Evolutionary conservation across 2,797 vertebrate genomes (phyloP), one percentile per base, ranked within the genome.

Genomic region (Picus viridis): DNA sequence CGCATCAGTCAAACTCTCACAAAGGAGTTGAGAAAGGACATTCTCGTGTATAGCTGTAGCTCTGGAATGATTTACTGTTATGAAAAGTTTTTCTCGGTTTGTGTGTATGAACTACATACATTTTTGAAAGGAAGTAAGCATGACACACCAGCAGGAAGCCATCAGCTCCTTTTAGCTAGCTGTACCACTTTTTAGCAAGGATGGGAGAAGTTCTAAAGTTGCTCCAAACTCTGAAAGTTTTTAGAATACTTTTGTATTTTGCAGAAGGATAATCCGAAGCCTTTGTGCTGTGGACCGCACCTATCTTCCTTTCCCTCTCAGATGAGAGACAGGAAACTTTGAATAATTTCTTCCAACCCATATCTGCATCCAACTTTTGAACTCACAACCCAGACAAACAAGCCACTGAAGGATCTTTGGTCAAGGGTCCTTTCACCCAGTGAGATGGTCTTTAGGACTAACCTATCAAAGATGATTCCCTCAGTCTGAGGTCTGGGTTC

Each of bases 81-180:
- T 4, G 18, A 51, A 53, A 77, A 82, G 12, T 18, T 61, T 85
- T 91, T 72, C 16, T 81, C 51, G 70, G 2, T 59, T 85, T 69
- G 24, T n/a, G 12, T 47, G 3, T 45, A 57, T 56, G 23, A 69
- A 45, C 34, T 20, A 23, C 0, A 0, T 49, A 36, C 1, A 3
- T 49, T 41, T 77, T 72, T 74, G 30, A 43, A 58, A 71, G 57
- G 27, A 56, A 58, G 27, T 32, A 62, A 57, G 63, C 32, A 54
- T 29, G 59, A 49, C 36, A 41, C 8, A 54, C 57, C 51, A 57
- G 49, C 39, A 80, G 56, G 71, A 76, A 80, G 26, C 22, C 49
- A 53, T 59, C 68, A 82, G 39, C 32, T 65, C 32, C 16, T 67
- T 75, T 69, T 61, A 59, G 39, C 32, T 58, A 16, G 16, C 26